Evolutionary conservation across 2,113 vertebrate species (phyloP).

Genomic region (Phrynosoma platyrhinos): DNA sequence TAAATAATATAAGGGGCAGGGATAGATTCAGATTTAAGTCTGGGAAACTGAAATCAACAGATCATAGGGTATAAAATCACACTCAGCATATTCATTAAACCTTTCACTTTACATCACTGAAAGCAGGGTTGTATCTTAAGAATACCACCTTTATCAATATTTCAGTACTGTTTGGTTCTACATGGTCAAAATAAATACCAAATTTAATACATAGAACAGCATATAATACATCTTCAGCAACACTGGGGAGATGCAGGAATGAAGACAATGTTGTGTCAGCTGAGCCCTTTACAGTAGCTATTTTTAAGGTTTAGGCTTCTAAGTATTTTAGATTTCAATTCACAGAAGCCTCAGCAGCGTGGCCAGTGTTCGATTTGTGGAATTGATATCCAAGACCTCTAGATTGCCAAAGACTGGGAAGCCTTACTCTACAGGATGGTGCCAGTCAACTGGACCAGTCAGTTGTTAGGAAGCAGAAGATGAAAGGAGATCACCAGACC

Average conservation of each 20-base stretch:
- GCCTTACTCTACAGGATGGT: no score
- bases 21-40: not conserved
- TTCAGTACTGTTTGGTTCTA: no score
- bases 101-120: no score
- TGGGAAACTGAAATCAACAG: not conserved
- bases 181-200: not conserved
- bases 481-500: not conserved
- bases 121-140: no score
- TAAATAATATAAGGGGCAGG: not conserved
- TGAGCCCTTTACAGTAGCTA: not conserved
- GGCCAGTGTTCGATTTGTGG: no score
- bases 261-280: not conserved
- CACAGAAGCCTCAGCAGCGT: no score
- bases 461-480: not conserved
- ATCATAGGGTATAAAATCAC: not conserved
- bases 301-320: no score
- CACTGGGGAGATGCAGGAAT: not conserved
- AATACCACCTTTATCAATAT: no score
- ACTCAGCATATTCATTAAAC: not conserved
- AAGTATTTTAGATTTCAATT: no score
- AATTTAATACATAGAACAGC: not conserved
- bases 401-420: no score
- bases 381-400: no score
- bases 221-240: not conserved
- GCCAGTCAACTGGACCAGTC: not conserved